Evolutionary conservation across 2,888 invertebrate species (phyloP), one percentile per base, ranked within the genome.

Genomic region (Drosophila mimica): DNA sequence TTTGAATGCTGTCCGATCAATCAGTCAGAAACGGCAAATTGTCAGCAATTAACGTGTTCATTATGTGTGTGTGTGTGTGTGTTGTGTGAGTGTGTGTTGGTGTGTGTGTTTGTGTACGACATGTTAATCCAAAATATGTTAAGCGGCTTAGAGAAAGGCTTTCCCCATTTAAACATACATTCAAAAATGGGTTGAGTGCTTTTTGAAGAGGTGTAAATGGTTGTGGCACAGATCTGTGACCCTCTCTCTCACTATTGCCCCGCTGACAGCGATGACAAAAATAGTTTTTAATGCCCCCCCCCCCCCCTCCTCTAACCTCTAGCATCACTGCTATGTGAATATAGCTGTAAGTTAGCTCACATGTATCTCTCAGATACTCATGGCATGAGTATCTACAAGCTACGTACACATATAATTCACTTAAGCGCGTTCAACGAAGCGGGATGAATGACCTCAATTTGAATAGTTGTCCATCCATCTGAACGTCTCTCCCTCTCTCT

Each of bases 391-490:
- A 57, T 33, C 49, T 58, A 68, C 59, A 43, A 36, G 36, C 20
- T 48, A 71, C 33, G 46, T 43, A 52, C 51, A 36, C 77, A 81
- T 75, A 86, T 91, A 90, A 90, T 91, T 90, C 90, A 90, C 90
- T 90, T 91, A 90, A 86, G 90, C 78, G 79, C 86, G 91, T 40
- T 91, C 91, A 90, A 91, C 88, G 91, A 88, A 91, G 91, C 88
- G 88, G 91, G 88, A 88, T 88, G 88, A 88, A 88, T 88, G 88
- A 91, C 88, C 88, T 90, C 88, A 88, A 88, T 88, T 88, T 88
- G 89, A 88, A 87, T 87, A 87, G 86, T 85, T 88, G 79, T 89
- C 82, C 79, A 83, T 83, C 74, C 68, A 68, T 51, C 78, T 68
- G 57, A 51, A 68, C 67, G 25, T 40, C 51, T 28, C 56, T 33